Conservation (phyloP, 2,888 invertebrate genomes). For the Pseudanteris insignis region DNA sequence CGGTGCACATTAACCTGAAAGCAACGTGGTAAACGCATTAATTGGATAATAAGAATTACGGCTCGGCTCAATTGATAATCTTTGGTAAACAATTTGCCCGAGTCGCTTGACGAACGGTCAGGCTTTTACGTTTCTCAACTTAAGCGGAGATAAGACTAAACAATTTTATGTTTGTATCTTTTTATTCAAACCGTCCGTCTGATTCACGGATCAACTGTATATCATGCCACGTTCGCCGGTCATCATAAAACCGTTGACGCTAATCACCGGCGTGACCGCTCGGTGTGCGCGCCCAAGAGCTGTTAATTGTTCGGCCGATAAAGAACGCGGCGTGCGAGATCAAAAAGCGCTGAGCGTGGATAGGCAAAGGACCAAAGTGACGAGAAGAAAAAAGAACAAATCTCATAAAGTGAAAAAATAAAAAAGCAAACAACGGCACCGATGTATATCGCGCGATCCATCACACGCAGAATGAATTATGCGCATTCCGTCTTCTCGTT, state of each 20-base stretch:
- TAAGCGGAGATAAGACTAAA: slow-evolving; percentile 18
- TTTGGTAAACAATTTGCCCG: slow-evolving; percentile 6
- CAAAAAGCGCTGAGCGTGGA: too few species aligned
- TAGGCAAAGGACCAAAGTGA: slow-evolving; percentile 3
- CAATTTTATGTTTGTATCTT: slow-evolving; percentile 10
- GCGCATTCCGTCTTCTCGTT: slow-evolving; percentile 7
- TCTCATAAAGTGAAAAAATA: too few species aligned
- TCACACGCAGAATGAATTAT: slow-evolving; percentile 16
- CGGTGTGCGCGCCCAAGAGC: slow-evolving; percentile 3
- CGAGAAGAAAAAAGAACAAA: too few species aligned
- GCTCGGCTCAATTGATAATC: slow-evolving; percentile 16
- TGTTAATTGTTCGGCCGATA: slow-evolving; percentile 21
- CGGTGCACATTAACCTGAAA: slow-evolving; percentile 7
- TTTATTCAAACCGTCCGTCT: slow-evolving; percentile 9
- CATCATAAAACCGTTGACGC: slow-evolving; percentile 20
- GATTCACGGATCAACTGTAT: slow-evolving; percentile 18
- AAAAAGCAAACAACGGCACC: neutral
- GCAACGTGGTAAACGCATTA: slow-evolving; percentile 8
- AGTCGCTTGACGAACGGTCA: slow-evolving; percentile 5
- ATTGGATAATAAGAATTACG: slow-evolving; percentile 22
- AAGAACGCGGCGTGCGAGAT: slow-evolving; percentile 2
- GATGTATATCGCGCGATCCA: neutral
- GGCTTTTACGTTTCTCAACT: too few species aligned
- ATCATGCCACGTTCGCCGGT: slow-evolving; percentile 12
- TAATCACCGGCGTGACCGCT: slow-evolving; percentile 12